A percentile compares a stretch with the other conserved stretches of the same genome.
phyloP scores from a whole-genome alignment of 2,113 vertebrate genomes.

The Melanocharis versteri region DNA sequence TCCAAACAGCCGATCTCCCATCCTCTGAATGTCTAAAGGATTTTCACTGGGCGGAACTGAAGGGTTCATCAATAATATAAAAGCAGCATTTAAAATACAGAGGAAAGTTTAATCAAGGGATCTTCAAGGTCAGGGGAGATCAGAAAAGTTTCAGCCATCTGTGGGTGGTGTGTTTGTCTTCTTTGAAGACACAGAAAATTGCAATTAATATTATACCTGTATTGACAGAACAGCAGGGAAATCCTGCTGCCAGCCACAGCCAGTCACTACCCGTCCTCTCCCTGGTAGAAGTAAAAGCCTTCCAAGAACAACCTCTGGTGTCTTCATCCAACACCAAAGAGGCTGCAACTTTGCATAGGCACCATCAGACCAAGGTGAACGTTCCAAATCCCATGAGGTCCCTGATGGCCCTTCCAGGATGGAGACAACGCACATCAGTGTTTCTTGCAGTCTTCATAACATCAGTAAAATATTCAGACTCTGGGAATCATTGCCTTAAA shows the following conservation, averaged over 20 bases:
- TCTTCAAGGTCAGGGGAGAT: conserved; percentile 9
- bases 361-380: background rate
- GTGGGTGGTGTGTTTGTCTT: background rate
- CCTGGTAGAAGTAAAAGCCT: background rate
- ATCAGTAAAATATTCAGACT: background rate
- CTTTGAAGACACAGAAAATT: background rate
- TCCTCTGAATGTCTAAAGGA: background rate
- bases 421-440: background rate
- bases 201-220: background rate
- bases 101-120: conserved; percentile 10
- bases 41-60: conserved; percentile 24
- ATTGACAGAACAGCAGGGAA: background rate
- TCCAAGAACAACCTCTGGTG: background rate
- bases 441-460: background rate
- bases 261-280: background rate
- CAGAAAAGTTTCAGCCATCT: background rate
- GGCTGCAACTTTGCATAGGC: background rate
- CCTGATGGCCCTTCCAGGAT: background rate
- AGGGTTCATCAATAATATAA: conserved; percentile 34
- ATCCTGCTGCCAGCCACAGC: background rate
- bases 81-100: conserved; percentile 30
- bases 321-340: background rate
- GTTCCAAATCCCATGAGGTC: background rate
- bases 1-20: conserved; percentile 20
- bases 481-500: background rate